Percentiles rank a stretch among this genome's conserved stretches.
Evolutionary conservation across 2,888 invertebrate species (phyloP).

Genomic region (Pyrgus malvae): DNA sequence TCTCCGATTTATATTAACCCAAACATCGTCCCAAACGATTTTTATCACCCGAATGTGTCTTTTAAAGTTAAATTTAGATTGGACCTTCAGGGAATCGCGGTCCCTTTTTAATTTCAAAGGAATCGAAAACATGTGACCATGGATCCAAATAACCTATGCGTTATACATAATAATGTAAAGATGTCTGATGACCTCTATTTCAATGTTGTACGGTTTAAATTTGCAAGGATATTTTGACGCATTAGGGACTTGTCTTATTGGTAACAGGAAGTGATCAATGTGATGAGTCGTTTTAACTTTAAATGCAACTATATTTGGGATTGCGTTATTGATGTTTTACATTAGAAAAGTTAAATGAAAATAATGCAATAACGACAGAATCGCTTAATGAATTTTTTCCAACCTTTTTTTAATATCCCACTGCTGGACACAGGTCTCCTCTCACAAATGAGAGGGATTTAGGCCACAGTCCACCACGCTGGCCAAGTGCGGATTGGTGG

Average conservation of each 20-base stretch:
- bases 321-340: not conserved
- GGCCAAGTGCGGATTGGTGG: too few relatives aligned
- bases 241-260: not conserved
- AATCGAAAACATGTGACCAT: slow-evolving; percentile 20
- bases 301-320: not conserved
- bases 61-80: slow-evolving; percentile 20
- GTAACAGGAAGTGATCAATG: not conserved
- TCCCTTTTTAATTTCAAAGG: slow-evolving; percentile 23
- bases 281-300: not conserved
- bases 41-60: slow-evolving; percentile 12
- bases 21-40: slow-evolving; percentile 4
- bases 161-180: not conserved
- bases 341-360: too few relatives aligned
- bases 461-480: too few relatives aligned
- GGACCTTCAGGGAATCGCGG: slow-evolving; percentile 18
- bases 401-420: too few relatives aligned
- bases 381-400: too few relatives aligned
- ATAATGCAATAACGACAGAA: too few relatives aligned
- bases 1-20: slow-evolving; percentile 1
- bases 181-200: not conserved
- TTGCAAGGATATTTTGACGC: not conserved
- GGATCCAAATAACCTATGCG: slow-evolving; percentile 2
- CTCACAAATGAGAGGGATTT: too few relatives aligned
- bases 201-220: not conserved
- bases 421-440: too few relatives aligned